phyloP scores from a whole-genome alignment of 2,113 vertebrate species.

The Daboia siamensis region DNA sequence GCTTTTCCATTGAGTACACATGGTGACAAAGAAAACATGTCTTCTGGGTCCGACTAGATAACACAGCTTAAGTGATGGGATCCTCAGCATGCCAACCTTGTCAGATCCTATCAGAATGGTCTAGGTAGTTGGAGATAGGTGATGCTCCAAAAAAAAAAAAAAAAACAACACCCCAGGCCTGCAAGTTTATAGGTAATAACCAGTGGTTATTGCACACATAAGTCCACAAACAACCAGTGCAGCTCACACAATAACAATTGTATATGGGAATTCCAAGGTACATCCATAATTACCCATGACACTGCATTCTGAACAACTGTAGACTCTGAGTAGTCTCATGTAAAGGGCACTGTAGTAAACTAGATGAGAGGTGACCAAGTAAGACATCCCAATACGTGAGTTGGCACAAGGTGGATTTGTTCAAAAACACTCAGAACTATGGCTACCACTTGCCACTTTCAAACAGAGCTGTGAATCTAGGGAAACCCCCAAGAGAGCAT shows the following conservation, averaged over 20 bases:
- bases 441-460: neutral
- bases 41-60: neutral
- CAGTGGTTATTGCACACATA: neutral
- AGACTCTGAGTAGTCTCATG: neutral
- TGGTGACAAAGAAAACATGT: neutral
- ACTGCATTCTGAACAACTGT: too few species aligned
- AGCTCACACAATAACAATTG: neutral
- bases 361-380: neutral
- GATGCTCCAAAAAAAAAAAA: neutral
- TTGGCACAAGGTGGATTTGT: neutral
- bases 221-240: neutral
- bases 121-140: neutral
- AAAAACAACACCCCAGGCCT: neutral
- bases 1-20: neutral
- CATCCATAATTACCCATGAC: too few species aligned
- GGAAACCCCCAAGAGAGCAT: neutral
- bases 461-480: neutral
- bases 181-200: neutral
- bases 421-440: neutral
- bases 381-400: neutral
- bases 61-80: neutral
- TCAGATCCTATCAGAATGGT: neutral
- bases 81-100: neutral
- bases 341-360: neutral
- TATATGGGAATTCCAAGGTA: neutral